A percentile compares a stretch with the other conserved stretches of the same genome.
These are phyloP conservation scores for Ochropacha duplaris DNA, from an alignment of 2,888 invertebrate genomes.

Conservation along the genomic window DNA sequence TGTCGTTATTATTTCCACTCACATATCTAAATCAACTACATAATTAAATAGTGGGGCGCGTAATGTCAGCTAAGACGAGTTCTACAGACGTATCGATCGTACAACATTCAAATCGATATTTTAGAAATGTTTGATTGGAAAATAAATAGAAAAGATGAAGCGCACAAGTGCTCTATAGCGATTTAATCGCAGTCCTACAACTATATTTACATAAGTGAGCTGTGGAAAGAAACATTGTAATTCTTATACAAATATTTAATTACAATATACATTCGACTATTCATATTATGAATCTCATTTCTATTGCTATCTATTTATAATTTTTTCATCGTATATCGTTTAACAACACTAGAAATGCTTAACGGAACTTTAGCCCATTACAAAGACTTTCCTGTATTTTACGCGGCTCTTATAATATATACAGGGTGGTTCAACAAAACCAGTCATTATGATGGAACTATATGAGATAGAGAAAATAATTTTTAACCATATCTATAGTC, in stretches of 20 bases:
- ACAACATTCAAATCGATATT: slow-evolving; percentile 56
- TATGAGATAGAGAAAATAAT: too few relatives aligned
- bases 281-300: slow-evolving; percentile 50
- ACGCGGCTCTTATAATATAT: slow-evolving; percentile 7
- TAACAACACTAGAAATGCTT: slow-evolving; percentile 48
- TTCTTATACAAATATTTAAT: slow-evolving; percentile 41
- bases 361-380: slow-evolving; percentile 30
- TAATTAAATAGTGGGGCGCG: too few relatives aligned
- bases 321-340: slow-evolving; percentile 37
- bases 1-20: too few relatives aligned
- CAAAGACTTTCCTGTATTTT: slow-evolving; percentile 43
- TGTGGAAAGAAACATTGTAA: slow-evolving; percentile 37
- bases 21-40: too few relatives aligned
- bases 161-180: slow-evolving; percentile 47
- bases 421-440: too few relatives aligned
- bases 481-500: too few relatives aligned
- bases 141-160: slow-evolving; percentile 50
- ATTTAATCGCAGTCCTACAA: slow-evolving; percentile 56
- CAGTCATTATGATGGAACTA: too few relatives aligned
- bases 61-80: too few relatives aligned
- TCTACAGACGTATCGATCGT: not conserved
- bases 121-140: slow-evolving; percentile 42
- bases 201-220: slow-evolving; percentile 74
- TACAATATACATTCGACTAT: slow-evolving; percentile 61
- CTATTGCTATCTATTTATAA: slow-evolving; percentile 47